These are phyloP conservation scores for Mimachlamys varia DNA, from an alignment of 2,888 invertebrate genomes.

Conservation along the genomic window DNA sequence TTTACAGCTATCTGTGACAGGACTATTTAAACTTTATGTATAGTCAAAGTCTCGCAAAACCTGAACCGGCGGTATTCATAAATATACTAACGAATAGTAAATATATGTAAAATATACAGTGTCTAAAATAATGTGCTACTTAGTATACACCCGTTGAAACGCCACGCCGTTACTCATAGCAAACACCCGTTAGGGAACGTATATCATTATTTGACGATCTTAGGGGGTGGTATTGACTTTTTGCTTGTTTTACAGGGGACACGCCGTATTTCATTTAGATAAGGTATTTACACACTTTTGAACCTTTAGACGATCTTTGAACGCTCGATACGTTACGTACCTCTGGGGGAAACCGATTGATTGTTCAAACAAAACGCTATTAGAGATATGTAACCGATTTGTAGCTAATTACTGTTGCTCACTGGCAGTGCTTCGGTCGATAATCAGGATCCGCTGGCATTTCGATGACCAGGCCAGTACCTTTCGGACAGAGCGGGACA, in stretches of 20 bases:
- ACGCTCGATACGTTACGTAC: not conserved
- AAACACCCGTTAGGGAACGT: no score
- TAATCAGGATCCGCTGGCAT: not conserved
- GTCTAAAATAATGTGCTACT: not conserved
- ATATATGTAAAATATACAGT: not conserved
- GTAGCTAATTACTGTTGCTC: not conserved
- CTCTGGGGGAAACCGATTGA: not conserved
- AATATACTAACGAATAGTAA: not conserved
- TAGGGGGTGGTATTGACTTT: not conserved
- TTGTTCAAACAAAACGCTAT: not conserved
- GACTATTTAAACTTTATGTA: no score
- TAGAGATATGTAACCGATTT: not conserved
- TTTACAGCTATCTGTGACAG: no score
- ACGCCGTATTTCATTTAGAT: not conserved
- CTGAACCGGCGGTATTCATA: not conserved
- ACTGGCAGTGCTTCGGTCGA: not conserved
- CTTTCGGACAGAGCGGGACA: not conserved
- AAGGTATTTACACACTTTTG: not conserved
- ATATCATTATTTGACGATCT: no score
- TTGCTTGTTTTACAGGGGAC: not conserved
- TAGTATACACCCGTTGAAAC: no score
- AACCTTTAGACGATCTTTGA: not conserved
- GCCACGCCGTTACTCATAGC: no score
- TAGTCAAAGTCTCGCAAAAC: no score
- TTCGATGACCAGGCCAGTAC: not conserved